Base-by-base conservation (phyloP, 2,888 invertebrate genomes). In the Acheta domesticus region DNA sequence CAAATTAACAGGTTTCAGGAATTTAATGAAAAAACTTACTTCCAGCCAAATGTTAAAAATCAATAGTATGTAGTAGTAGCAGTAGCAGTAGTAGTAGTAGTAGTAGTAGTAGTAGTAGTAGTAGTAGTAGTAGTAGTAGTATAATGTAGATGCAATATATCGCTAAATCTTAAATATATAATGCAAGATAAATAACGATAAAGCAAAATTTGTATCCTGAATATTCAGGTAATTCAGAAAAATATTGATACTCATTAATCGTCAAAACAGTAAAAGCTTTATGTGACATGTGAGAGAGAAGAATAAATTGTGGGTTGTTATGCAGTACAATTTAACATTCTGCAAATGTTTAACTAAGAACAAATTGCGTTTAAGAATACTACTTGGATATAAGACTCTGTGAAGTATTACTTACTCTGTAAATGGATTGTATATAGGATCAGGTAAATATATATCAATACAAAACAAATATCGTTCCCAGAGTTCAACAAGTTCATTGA, bases 381-480 rank as follows among this genome's bases (percentile, higher is more conserved):
- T 36, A 36, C 3, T 5, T 36, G 36, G 5, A 36, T 23, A 23
- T 36, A 5, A 0, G 36, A 5, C 36, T 5, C 5, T 36, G 8
- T 36, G 36, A 36, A 36, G 8, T 36, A 36, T 36, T 80, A 83
- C 86, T 84, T 85, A 91, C 91, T 93, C 92, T 4, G 94, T 94
- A 84, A 95, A 96, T 78, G 92, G 90, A 83, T 91, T 89, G 84
- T 93, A 92, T 36, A 89, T 86, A 2, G 90, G 87, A 83, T 96
- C 95, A 74, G 92, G 91, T 1, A 95, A 90, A 79, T 93, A 92
- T 80, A 93, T 92, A 82, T 91, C 90, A 36, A 95, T 91, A n/a
- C 89, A 89, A 36, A 91, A 88, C 1, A 93, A 91, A 75, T 91
- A 90, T 84, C 93, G 91, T 82, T 90, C 89, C 92, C 93, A 93